Conservation (phyloP, 2,797 vertebrate species). For the Hoplostethus atlanticus region DNA sequence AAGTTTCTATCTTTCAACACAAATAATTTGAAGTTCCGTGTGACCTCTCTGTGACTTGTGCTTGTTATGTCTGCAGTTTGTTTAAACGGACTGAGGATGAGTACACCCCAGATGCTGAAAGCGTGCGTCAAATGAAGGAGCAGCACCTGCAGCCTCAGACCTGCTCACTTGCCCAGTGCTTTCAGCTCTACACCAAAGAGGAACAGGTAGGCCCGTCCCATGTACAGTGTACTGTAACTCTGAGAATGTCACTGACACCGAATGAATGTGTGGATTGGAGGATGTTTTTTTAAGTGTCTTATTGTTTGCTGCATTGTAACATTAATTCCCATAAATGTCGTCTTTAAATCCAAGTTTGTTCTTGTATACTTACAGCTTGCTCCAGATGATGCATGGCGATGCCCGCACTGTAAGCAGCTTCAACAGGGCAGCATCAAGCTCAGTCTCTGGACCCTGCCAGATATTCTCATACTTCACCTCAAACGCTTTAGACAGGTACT, state of each 20-base stretch:
- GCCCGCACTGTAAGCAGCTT: constrained; percentile 98
- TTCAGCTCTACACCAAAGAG: constrained; percentile 99
- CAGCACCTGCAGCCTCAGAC: constrained; percentile 96
- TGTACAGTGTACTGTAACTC: too few relatives aligned
- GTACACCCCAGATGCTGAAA: constrained; percentile 96
- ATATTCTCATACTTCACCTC: constrained; percentile 97
- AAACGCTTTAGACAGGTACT: constrained; percentile 96
- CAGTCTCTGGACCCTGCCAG: constrained; percentile 97
- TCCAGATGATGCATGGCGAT: constrained; percentile 97
- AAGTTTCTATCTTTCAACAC: not conserved
- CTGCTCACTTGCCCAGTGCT: constrained; percentile 97
- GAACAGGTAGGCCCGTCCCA: constrained; percentile 88
- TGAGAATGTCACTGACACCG: not conserved
- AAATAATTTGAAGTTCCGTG: constrained; percentile 19
- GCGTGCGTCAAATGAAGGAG: constrained; percentile 93
- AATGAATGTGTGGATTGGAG: too few relatives aligned
- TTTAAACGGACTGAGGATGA: constrained; percentile 96
- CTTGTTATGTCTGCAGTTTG: constrained; percentile 83
- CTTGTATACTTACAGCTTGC: constrained; percentile 86
- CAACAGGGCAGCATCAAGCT: constrained; percentile 98
- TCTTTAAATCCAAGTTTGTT: constrained; percentile 5
- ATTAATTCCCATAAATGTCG: too few relatives aligned
- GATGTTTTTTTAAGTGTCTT: too few relatives aligned
- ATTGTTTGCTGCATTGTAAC: too few relatives aligned
- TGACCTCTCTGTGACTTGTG: constrained; percentile 48